Percentiles rank a stretch among this genome's conserved stretches.
Evolutionary conservation across 1,140 invertebrate species (phyloP).

Genomic region (Armadillidium nasatum): DNA sequence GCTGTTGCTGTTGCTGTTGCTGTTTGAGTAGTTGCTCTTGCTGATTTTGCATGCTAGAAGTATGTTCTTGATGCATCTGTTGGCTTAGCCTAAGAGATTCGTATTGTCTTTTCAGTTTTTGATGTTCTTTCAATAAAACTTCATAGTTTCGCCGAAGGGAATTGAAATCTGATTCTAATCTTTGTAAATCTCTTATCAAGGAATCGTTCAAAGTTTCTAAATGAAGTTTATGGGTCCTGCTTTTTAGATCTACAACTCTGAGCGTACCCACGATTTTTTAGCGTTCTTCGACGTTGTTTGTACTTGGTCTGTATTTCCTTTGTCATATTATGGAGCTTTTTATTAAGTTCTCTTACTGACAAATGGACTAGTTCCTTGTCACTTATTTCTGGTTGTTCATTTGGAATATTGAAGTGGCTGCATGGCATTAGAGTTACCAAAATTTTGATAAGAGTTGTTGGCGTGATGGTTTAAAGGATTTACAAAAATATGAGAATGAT

Average conservation of each 20-base stretch:
- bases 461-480: background rate
- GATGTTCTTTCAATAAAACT: slow-evolving; percentile 66
- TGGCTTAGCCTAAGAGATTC: slow-evolving; percentile 49
- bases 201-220: slow-evolving; percentile 78
- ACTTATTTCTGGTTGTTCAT: slow-evolving; percentile 54
- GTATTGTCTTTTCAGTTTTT: slow-evolving; percentile 65
- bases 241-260: slow-evolving; percentile 92
- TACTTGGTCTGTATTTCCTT: slow-evolving; percentile 82
- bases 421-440: background rate
- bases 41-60: slow-evolving; percentile 26
- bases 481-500: background rate
- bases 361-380: slow-evolving; percentile 85
- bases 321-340: slow-evolving; percentile 84
- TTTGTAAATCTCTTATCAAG: slow-evolving; percentile 50
- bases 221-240: slow-evolving; percentile 77
- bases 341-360: slow-evolving; percentile 91
- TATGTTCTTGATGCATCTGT: slow-evolving; percentile 26
- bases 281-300: slow-evolving; percentile 92
- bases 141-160: slow-evolving; percentile 50
- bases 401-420: background rate
- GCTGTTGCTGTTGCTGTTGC: slow-evolving; percentile 22
- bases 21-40: slow-evolving; percentile 32
- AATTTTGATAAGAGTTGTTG: background rate
- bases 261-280: slow-evolving; percentile 98
- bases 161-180: slow-evolving; percentile 42